Conservation (phyloP, 2,888 invertebrate genomes). For the Drosophila villosipedis region DNA sequence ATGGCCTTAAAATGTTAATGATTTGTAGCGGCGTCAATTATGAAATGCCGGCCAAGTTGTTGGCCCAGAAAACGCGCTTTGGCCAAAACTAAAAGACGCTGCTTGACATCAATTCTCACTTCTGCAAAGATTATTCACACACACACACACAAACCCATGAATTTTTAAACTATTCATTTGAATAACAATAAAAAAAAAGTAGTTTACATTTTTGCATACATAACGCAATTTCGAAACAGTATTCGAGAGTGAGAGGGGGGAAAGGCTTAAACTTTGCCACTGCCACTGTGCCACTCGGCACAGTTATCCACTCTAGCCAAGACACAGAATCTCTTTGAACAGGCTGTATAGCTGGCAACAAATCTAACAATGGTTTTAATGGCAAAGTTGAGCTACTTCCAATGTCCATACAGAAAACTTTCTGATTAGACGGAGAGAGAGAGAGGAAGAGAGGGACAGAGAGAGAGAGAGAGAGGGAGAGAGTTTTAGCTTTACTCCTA, state of each 20-base stretch:
- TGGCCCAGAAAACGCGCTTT: slow-evolving; percentile 45
- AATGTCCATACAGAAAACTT: slow-evolving; percentile 3
- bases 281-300: slow-evolving; percentile 46
- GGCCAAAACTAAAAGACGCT: slow-evolving; percentile 46
- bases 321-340: neutral
- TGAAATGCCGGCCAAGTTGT: slow-evolving; percentile 40
- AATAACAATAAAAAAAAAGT: slow-evolving; percentile 20
- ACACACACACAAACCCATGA: slow-evolving; percentile 8
- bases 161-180: slow-evolving; percentile 23
- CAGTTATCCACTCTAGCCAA: slow-evolving; percentile 21
- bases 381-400: neutral
- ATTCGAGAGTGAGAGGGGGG: neutral
- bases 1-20: slow-evolving; percentile 46
- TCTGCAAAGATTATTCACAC: slow-evolving; percentile 24
- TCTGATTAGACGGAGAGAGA: neutral
- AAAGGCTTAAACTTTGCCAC: slow-evolving; percentile 49
- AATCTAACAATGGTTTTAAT: slow-evolving; percentile 1
- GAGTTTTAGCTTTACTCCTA: slow-evolving; percentile 16
- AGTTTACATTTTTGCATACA: slow-evolving; percentile 51
- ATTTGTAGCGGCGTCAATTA: slow-evolving; percentile 44
- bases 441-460: neutral
- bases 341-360: neutral
- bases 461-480: no score
- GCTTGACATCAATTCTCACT: slow-evolving; percentile 59
- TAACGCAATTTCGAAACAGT: slow-evolving; percentile 46